phyloP scores from a whole-genome alignment of 2,888 invertebrate species.

The Drosophila birchii region DNA sequence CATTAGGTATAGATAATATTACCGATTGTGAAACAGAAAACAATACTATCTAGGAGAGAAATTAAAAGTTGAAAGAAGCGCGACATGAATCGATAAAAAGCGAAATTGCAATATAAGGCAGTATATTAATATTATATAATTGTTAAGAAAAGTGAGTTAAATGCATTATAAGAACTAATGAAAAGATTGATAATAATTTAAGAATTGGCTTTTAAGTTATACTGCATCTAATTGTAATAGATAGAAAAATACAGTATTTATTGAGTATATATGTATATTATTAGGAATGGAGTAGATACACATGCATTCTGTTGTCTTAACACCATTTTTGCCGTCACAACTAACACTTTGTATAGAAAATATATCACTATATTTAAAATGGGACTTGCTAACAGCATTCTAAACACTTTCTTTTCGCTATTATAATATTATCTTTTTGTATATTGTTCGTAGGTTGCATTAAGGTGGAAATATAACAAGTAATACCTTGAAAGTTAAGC shows the following conservation, averaged over 20 bases:
- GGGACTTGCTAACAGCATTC: conserved; percentile 1
- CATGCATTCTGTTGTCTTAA: conserved; percentile 3
- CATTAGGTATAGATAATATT: neutral
- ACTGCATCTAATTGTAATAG: neutral
- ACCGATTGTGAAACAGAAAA: neutral
- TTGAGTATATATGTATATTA: neutral
- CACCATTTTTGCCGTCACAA: neutral
- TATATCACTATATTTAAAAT: neutral
- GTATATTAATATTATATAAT: neutral
- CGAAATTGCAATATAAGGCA: no score
- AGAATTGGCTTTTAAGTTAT: neutral
- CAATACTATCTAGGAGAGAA: neutral
- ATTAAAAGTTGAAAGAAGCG: neutral
- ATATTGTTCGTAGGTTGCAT: conserved; percentile 1
- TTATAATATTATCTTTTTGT: neutral
- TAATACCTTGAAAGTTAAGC: conserved; percentile 98
- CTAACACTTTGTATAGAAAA: conserved; percentile 1
- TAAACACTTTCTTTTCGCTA: neutral
- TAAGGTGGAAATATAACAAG: conserved; percentile 15
- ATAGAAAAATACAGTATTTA: neutral
- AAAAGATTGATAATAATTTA: neutral
- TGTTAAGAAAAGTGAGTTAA: neutral
- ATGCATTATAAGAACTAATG: neutral
- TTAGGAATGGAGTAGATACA: neutral
- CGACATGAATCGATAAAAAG: neutral